A percentile compares a stretch with the other conserved stretches of the same genome.
Evolutionary conservation across 2,113 vertebrate genomes (phyloP).

Genomic region (Sinocyclocheilus maitianheensis): DNA sequence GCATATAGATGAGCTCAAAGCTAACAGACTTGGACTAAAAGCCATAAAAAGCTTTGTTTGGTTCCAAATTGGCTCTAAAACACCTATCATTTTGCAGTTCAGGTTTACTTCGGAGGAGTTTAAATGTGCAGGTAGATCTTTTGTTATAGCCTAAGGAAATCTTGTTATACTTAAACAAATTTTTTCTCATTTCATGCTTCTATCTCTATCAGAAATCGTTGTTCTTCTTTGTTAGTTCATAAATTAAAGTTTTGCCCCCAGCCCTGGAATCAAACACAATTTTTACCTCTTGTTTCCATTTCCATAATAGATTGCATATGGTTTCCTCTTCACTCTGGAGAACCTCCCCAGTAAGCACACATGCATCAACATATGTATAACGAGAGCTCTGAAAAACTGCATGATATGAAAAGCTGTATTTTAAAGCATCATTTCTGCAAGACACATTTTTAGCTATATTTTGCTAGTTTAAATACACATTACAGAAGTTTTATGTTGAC

Average conservation of each 20-base stretch:
- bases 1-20: neutral
- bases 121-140: neutral
- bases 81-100: neutral
- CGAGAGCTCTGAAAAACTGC: neutral
- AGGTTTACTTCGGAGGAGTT: neutral
- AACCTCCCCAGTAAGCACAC: neutral
- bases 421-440: neutral
- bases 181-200: neutral
- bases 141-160: neutral
- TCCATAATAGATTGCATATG: neutral
- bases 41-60: neutral
- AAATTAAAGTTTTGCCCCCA: neutral
- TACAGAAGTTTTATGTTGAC: neutral
- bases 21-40: neutral
- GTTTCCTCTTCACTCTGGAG: neutral
- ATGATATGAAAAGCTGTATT: neutral
- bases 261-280: neutral
- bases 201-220: neutral
- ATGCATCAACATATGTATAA: neutral
- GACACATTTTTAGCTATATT: neutral
- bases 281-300: neutral
- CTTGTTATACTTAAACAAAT: no score
- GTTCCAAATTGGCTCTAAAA: neutral
- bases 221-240: neutral
- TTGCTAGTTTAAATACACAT: neutral